Evolutionary conservation across 1,140 invertebrate genomes (phyloP).

Genomic region (Coptotermes formosanus): DNA sequence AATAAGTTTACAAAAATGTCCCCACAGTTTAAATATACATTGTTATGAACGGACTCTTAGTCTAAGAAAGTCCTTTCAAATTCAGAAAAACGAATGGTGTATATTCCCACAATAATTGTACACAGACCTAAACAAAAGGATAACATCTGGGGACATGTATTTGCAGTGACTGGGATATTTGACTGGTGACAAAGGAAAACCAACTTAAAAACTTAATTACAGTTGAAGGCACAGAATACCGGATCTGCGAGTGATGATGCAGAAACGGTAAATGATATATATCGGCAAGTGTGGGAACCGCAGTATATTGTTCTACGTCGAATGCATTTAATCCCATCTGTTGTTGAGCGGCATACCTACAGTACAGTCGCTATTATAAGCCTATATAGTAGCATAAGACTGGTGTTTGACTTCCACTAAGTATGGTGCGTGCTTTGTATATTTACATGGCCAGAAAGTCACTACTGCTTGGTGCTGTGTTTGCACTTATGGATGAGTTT

Average conservation of each 20-base stretch:
- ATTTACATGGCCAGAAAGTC: conserved; percentile 16
- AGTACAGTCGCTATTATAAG: neutral
- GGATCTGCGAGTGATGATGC: neutral
- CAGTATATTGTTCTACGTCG: neutral
- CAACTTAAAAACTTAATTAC: neutral
- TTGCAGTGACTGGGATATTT: neutral
- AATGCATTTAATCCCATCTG: neutral
- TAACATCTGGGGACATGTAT: neutral
- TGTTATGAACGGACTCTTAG: too few species aligned
- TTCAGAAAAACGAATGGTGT: neutral
- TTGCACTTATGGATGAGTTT: conserved; percentile 1
- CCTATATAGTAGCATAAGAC: conserved; percentile 16
- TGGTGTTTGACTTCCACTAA: conserved; percentile 18
- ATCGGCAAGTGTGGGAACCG: neutral
- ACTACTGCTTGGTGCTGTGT: conserved; percentile 14
- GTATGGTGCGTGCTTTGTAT: conserved; percentile 12
- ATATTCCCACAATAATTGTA: neutral
- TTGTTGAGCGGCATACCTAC: neutral
- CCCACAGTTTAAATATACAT: too few species aligned
- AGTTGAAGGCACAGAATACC: neutral
- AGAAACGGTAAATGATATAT: neutral
- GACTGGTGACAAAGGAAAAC: neutral
- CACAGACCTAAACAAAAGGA: neutral
- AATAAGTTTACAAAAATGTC: too few species aligned
- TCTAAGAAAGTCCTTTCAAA: neutral